phyloP scores from a whole-genome alignment of 2,888 invertebrate genomes.

The Acleris cristana region DNA sequence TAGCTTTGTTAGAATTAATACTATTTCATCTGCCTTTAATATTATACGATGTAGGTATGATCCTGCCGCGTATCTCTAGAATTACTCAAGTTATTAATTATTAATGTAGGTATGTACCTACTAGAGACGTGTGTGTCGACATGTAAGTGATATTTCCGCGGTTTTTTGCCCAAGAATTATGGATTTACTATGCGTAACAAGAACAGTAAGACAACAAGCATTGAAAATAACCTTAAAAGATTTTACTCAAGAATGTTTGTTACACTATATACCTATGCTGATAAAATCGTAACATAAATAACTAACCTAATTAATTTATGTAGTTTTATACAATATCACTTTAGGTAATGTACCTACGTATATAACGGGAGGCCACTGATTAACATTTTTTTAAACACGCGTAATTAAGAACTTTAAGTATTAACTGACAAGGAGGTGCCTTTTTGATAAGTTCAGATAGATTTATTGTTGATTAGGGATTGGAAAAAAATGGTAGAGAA shows the following conservation, averaged over 20 bases:
- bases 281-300: no score
- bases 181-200: slow-evolving; percentile 21
- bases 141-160: slow-evolving; percentile 26
- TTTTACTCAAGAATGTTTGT: slow-evolving; percentile 4
- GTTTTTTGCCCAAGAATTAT: slow-evolving; percentile 22
- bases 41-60: slow-evolving; percentile 3
- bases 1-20: no score
- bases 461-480: no score
- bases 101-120: slow-evolving; percentile 7
- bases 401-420: no score
- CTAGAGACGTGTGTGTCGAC: slow-evolving; percentile 15
- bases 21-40: no score
- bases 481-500: no score
- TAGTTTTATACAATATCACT: neutral
- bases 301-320: neutral
- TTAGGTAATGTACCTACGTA: neutral
- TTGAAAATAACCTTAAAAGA: slow-evolving; percentile 12
- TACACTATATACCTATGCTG: neutral
- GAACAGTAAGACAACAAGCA: slow-evolving; percentile 7
- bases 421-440: no score
- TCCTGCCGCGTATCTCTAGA: slow-evolving; percentile 3
- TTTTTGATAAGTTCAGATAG: no score
- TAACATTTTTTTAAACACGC: no score
- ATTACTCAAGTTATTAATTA: slow-evolving; percentile 27
- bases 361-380: neutral